phyloP scores from a whole-genome alignment of 2,888 invertebrate species.

The Notocelia uddmanniana region DNA sequence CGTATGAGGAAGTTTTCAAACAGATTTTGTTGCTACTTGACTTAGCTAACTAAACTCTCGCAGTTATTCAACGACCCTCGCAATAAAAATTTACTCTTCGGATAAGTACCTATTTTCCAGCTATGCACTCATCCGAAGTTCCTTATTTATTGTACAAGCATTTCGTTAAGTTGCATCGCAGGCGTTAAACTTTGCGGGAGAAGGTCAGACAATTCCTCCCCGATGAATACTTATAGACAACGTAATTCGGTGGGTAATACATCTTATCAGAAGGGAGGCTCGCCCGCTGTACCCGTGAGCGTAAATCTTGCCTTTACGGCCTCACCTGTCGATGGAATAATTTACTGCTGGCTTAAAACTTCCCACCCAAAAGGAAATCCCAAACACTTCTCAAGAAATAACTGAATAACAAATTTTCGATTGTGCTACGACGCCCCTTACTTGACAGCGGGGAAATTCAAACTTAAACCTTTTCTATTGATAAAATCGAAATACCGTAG shows the following conservation, averaged over 20 bases:
- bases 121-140: conserved; percentile 39
- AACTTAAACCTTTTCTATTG: conserved; percentile 71
- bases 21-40: conserved; percentile 6
- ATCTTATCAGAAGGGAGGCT: conserved; percentile 79
- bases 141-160: conserved; percentile 39
- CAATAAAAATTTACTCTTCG: conserved; percentile 31
- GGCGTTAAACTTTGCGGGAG: conserved; percentile 34
- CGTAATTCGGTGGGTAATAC: conserved; percentile 78
- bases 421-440: conserved; percentile 65
- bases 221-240: conserved; percentile 73
- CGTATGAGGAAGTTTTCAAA: conserved; percentile 5
- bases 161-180: conserved; percentile 38
- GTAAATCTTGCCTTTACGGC: conserved; percentile 85
- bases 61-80: conserved; percentile 7
- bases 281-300: conserved; percentile 75
- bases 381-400: conserved; percentile 84
- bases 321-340: conserved; percentile 85
- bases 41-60: conserved; percentile 16
- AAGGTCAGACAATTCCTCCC: conserved; percentile 63
- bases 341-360: conserved; percentile 85
- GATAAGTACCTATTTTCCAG: conserved; percentile 40
- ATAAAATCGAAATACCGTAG: conserved; percentile 71
- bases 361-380: conserved; percentile 78
- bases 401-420: conserved; percentile 82
- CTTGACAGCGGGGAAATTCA: conserved; percentile 70